Percentiles rank a stretch among this genome's conserved stretches.
These are phyloP conservation scores for Hirudo medicinalis DNA, from an alignment of 1,140 invertebrate species.

Conservation along the genomic window DNA sequence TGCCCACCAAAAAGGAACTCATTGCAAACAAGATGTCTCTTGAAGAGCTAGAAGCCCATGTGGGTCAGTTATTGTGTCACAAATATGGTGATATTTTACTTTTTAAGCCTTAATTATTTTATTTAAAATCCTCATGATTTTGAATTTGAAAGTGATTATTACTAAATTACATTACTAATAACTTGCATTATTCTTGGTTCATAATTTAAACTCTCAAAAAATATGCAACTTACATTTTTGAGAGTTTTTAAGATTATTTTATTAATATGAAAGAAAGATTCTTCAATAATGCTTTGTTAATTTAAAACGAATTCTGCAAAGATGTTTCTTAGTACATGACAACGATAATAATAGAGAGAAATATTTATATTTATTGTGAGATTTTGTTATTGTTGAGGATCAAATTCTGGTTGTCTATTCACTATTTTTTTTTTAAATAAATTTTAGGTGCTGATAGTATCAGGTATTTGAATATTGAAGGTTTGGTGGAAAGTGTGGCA, in stretches of 20 bases:
- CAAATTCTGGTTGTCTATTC: conserved; percentile 1
- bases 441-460: conserved; percentile 71
- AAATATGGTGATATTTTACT: too few species aligned
- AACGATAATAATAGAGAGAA: background rate
- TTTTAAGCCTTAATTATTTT: too few species aligned
- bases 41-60: conserved; percentile 64
- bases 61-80: conserved; percentile 48
- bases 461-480: conserved; percentile 83
- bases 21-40: conserved; percentile 76
- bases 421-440: background rate
- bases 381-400: background rate
- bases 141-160: too few species aligned
- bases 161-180: too few species aligned
- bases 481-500: conserved; percentile 66
- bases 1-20: conserved; percentile 85
- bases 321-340: too few species aligned
- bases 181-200: too few species aligned
- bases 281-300: too few species aligned
- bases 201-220: too few species aligned
- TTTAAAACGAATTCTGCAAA: too few species aligned
- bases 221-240: too few species aligned
- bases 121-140: background rate
- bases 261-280: too few species aligned
- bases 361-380: background rate
- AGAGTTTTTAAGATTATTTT: too few species aligned